Base-by-base conservation (phyloP, 2,113 vertebrate genomes). In the Carettochelys insculpta region DNA sequence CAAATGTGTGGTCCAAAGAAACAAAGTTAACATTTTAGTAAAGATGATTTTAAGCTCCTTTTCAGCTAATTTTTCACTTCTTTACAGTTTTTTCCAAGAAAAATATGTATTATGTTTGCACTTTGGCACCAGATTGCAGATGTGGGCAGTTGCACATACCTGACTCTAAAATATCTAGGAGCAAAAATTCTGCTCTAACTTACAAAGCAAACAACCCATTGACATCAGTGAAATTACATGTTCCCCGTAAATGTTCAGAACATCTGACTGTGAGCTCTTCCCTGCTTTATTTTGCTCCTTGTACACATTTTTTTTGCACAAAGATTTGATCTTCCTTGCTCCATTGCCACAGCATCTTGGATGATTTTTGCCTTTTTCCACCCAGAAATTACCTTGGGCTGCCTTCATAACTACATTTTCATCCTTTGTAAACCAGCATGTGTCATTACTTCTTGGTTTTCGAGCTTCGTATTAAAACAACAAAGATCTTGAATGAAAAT, bases 401-500 rank as follows among this genome's bases (percentile, higher is more conserved):
- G n/a, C n/a, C n/a, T 90, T 89, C 82, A 48, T 41, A 38, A 38
- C 19, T 68, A 86, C 16, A 13, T 88, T 92, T 90, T 87, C 82
- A 17, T 89, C 85, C 65, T 94, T 89, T 73, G 1, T 68, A 38
- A 68, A 68, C 38, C n/a, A 68, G 61, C 61, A 68, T 9, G n/a
- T 11, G n/a, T 68, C 61, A 68, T 68, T 38, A 38, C 8, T 68
- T 68, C n/a, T 38, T 68, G 61, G n/a, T 68, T 38, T 68, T 38
- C 61, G 38, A 11, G 19, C 61, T 68, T 38, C 38, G 19, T 38
- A 68, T 38, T 38, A 68, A 38, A 68, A 11, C 89, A 86, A 79
- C 73, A 88, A 94, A 93, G 65, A 7, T 54, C 95, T 92, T 90
- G 85, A 65, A 61, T 52, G 81, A 90, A 88, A 95, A 94, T 94